These are phyloP conservation scores for Pseudochaenichthys georgianus DNA, from an alignment of 2,797 vertebrate genomes.

Conservation along the genomic window DNA sequence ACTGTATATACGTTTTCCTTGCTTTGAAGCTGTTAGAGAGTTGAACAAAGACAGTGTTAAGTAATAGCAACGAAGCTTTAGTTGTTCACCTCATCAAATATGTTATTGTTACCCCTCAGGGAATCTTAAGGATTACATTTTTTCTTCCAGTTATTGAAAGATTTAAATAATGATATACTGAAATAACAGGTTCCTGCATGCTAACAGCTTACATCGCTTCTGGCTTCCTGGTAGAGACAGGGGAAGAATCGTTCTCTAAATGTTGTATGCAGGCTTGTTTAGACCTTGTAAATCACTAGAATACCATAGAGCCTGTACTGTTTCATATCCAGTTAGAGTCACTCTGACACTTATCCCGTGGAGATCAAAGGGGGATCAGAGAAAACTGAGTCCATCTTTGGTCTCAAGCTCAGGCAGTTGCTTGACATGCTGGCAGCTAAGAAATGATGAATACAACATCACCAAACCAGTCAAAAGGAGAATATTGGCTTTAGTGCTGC, in stretches of 20 bases:
- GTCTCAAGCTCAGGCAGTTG: conserved; percentile 57
- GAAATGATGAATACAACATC: conserved; percentile 35
- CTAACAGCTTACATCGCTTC: neutral
- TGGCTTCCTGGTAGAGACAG: neutral
- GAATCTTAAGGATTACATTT: conserved; percentile 16
- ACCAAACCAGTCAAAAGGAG: conserved; percentile 26
- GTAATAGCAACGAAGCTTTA: conserved; percentile 25
- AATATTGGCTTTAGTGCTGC: neutral
- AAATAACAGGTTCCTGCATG: conserved; percentile 17
- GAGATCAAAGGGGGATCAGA: conserved; percentile 61
- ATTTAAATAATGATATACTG: neutral
- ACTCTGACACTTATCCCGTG: conserved; percentile 63
- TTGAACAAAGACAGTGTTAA: conserved; percentile 11
- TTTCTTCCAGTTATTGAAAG: neutral
- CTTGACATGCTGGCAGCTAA: conserved; percentile 64
- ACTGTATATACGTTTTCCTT: neutral
- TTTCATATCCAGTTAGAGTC: conserved; percentile 38
- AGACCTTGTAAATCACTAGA: conserved; percentile 17
- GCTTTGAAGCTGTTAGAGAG: conserved; percentile 31
- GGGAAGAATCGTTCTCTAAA: neutral
- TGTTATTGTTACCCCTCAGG: conserved; percentile 17
- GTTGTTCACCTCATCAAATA: conserved; percentile 36
- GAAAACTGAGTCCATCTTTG: conserved; percentile 65
- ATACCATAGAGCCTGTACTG: conserved; percentile 16
- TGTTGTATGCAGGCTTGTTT: conserved; percentile 8